phyloP scores from a whole-genome alignment of 2,888 invertebrate genomes.

The Orchesellides sinensis region DNA sequence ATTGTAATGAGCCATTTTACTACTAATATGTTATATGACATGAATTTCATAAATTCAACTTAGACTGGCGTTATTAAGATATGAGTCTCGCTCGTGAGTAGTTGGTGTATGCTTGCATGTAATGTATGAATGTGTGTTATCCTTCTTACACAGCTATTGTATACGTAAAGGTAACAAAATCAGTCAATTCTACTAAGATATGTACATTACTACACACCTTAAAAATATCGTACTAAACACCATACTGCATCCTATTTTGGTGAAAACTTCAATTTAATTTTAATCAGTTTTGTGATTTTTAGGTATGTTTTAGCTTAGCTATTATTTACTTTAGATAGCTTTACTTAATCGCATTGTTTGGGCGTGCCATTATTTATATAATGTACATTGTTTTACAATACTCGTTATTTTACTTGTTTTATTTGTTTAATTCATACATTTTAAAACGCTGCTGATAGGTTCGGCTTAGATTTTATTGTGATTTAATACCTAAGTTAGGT shows the following conservation, averaged over 20 bases:
- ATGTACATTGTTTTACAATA: constrained; percentile 7
- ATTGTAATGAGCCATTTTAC: constrained; percentile 40
- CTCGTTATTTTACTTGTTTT: constrained; percentile 19
- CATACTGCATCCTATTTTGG: constrained; percentile 8
- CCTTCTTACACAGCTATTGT: not conserved
- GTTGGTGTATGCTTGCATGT: not conserved
- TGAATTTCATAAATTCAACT: constrained; percentile 31
- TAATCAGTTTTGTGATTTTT: constrained; percentile 29
- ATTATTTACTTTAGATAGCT: constrained; percentile 9
- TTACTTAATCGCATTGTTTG: not conserved
- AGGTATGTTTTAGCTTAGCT: constrained; percentile 13
- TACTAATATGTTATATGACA: constrained; percentile 28
- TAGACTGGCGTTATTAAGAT: constrained; percentile 62
- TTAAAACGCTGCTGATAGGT: not conserved
- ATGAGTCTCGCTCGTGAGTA: constrained; percentile 47
- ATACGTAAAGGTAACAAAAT: constrained; percentile 3
- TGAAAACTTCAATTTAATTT: constrained; percentile 26
- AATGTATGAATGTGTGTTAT: not conserved
- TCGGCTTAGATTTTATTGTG: not conserved
- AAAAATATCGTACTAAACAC: not conserved
- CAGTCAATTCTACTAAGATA: constrained; percentile 4
- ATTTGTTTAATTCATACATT: not conserved
- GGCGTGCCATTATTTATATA: constrained; percentile 12
- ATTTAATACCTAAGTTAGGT: no score
- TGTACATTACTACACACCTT: not conserved